Evolutionary conservation across 2,888 invertebrate genomes (phyloP), one percentile per base, ranked within the genome.

Genomic region (Hybos culiciformis): DNA sequence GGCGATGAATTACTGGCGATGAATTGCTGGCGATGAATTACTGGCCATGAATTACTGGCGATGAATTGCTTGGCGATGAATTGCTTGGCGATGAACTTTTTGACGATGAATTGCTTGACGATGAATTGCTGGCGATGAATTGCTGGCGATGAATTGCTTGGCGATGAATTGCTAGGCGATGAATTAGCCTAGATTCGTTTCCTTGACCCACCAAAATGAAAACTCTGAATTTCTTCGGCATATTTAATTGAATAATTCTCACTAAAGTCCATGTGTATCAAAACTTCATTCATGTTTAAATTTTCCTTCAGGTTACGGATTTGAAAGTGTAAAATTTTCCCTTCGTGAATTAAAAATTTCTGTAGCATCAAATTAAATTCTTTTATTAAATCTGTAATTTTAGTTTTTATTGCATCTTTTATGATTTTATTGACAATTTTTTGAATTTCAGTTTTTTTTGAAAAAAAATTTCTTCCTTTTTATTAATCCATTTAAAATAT

Each of bases 221-320:
- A 34, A 23, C 15, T 14, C 17, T 41, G 41, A 12, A 33, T 33
- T 33, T 41, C 41, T 23, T 41, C 20, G 4, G 33, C 15, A 33
- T 34, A 41, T 23, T 41, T 41, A 15, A 23, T 15, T 2, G 4
- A 5, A 23, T 41, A 41, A 14, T 41, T 41, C 9, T 33, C 33
- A 15, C 41, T 41, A 23, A 41, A 41, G 17, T 41, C 41, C 34
- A 41, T 41, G 19, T 41, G 41, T 6, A 40, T 40, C 20, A 40
- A 21, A 33, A 32, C 7, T 23, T 41, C 41, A 41, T 24, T 41
- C 15, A 5, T n/a, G 15, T 21, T 18, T 33, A 33, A 34, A 24
- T 34, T 41, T 15, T 24, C 6, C 14, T 41, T 40, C 11, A 40
- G 14, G 8, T 32, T 4, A 21, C 17, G n/a, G 14, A 40, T 40